phyloP scores from a whole-genome alignment of 2,113 vertebrate species.

The Eulacestoma nigropectus region DNA sequence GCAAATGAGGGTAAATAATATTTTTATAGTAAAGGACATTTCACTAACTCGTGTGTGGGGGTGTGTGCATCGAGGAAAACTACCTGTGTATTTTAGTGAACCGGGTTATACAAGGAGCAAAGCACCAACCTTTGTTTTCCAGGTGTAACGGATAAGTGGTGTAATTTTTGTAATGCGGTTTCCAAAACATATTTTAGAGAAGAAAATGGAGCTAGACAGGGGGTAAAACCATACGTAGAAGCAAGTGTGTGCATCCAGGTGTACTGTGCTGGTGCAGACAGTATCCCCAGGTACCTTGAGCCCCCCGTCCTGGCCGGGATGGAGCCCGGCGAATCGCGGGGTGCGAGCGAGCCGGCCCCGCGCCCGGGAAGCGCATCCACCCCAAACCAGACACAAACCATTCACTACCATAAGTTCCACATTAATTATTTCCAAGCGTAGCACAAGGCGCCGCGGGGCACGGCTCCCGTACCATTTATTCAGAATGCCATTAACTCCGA shows the following conservation, averaged over 20 bases:
- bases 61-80: not conserved
- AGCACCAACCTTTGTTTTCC: not conserved
- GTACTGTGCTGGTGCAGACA: accelerated
- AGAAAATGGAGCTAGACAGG: not conserved
- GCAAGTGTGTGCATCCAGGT: too few relatives aligned
- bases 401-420: not conserved
- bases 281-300: not conserved
- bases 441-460: not conserved
- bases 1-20: not conserved
- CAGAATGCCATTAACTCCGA: accelerated
- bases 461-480: not conserved
- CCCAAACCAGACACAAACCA: not conserved
- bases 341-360: not conserved
- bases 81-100: not conserved
- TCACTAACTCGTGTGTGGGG: not conserved
- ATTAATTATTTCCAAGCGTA: not conserved
- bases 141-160: not conserved
- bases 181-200: not conserved
- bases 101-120: not conserved
- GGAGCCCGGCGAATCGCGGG: not conserved
- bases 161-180: not conserved
- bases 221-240: accelerated
- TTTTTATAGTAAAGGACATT: not conserved
- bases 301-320: not conserved
- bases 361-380: not conserved